These are phyloP conservation scores for Rostratula benghalensis DNA, from an alignment of 2,113 vertebrate genomes.

Conservation along the genomic window DNA sequence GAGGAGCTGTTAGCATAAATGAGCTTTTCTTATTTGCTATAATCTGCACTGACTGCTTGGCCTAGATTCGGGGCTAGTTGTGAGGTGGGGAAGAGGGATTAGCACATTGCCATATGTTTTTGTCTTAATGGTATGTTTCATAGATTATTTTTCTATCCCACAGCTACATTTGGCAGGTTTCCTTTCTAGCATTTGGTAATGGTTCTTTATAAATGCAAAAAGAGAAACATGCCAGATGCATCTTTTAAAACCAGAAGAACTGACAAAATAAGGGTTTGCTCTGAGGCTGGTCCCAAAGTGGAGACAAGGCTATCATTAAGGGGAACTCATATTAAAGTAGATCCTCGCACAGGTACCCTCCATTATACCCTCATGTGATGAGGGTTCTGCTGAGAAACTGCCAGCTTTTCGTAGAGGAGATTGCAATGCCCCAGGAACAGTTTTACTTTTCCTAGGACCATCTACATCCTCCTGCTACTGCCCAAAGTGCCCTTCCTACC, in stretches of 20 bases:
- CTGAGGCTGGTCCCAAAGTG: background rate
- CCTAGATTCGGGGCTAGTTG: slow-evolving; percentile 61
- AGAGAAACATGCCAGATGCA: slow-evolving; percentile 22
- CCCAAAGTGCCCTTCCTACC: background rate
- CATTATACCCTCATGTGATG: fast-evolving
- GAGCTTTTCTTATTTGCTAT: slow-evolving; percentile 15
- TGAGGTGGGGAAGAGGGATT: slow-evolving; percentile 61
- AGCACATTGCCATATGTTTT: slow-evolving; percentile 70
- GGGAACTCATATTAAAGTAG: background rate
- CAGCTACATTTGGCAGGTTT: slow-evolving; percentile 66
- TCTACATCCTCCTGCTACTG: background rate
- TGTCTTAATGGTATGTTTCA: slow-evolving; percentile 68
- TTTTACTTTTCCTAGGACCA: background rate
- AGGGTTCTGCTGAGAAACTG: background rate
- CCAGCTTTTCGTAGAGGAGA: background rate
- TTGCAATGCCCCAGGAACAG: background rate
- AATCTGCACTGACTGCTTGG: slow-evolving; percentile 59
- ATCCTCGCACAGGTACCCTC: background rate
- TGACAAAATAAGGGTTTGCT: background rate
- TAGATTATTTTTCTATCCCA: slow-evolving; percentile 61
- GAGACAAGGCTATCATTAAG: background rate
- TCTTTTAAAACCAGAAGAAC: slow-evolving; percentile 3
- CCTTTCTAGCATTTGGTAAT: slow-evolving; percentile 66
- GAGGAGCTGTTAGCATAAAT: slow-evolving; percentile 29
- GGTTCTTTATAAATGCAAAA: slow-evolving; percentile 54